A percentile compares a stretch with the other conserved stretches of the same genome.
Conservation (phyloP, 2,113 vertebrate species). For the Nannospalax galili region DNA sequence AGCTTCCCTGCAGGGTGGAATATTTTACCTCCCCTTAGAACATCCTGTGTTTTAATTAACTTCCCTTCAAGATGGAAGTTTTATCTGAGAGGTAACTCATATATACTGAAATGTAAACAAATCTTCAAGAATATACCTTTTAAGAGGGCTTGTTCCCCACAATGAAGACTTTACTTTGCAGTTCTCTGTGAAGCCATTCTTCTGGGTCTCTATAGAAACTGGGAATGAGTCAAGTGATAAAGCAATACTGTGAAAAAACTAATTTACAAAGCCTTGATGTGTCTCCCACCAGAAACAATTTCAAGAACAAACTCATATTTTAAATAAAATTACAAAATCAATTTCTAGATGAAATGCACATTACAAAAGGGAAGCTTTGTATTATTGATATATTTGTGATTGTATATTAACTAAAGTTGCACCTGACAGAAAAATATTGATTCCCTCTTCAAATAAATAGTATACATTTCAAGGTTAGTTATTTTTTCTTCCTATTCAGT, state of each 20-base stretch:
- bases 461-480: constrained; percentile 47
- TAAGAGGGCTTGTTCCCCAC: not conserved
- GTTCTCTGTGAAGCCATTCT: not conserved
- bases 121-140: not conserved
- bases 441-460: constrained; percentile 48
- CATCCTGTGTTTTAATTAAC: too few relatives aligned
- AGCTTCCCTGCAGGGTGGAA: too few relatives aligned
- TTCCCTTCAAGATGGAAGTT: too few relatives aligned
- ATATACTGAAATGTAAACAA: constrained; percentile 3
- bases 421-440: constrained; percentile 59
- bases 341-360: constrained; percentile 38
- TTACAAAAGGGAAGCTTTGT: constrained; percentile 35
- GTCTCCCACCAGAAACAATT: not conserved
- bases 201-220: not conserved
- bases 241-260: constrained; percentile 45
- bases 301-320: constrained; percentile 39
- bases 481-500: constrained; percentile 36
- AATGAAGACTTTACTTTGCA: not conserved
- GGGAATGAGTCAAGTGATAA: not conserved
- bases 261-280: not conserved
- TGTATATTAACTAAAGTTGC: constrained; percentile 42
- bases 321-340: constrained; percentile 65
- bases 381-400: constrained; percentile 46
- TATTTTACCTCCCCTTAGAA: too few relatives aligned
- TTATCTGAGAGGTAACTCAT: too few relatives aligned